Base-by-base conservation (phyloP, 2,888 invertebrate species). In the Tridacna crocea region DNA sequence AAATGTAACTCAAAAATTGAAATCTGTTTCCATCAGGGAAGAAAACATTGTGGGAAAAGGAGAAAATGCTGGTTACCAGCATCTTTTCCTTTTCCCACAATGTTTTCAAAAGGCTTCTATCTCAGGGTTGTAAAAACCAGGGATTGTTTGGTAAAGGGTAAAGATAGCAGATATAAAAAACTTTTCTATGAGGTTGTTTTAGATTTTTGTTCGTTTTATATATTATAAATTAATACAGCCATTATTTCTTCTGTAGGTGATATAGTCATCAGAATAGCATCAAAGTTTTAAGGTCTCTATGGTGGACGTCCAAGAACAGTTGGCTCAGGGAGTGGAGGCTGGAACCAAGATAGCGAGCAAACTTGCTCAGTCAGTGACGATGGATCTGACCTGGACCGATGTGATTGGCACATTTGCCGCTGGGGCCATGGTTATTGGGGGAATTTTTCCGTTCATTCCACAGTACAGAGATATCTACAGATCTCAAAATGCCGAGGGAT, bases 401-500 rank as follows among this genome's bases (percentile, higher is more conserved):
- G 48, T 92, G 13, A 82, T 92, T 17, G 84, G 87, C 70, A 85
- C 87, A 76, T 77, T 87, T n/a, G 90, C 93, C 24, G 90, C 92
- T 19, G 87, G 88, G 24, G 97, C 98, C 85, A 99, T 99, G 97
- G 97, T 99, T 84, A 96, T 99, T 91, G 99, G 99, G 77, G 99
- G 99, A 89, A 97, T 98, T 61, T 96, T 98, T 85, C 99, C 99
- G 46, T 99, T 98, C 93, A 97, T 99, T 90, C 99, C 99, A 58
- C 99, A 99, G 93, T 99, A 99, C 94, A 96, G 96, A 89, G 98
- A 99, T 95, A 99, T 99, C 84, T 97, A 96, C 94, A 96, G 96
- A 90, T 97, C 97, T 55, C 97, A 97, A 94, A 98, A 99, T 95
- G 97, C 98, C 22, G 98, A 99, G 91, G 99, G 99, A 17, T 99